phyloP scores from a whole-genome alignment of 2,888 invertebrate genomes.

The Patella ulyssiponensis region DNA sequence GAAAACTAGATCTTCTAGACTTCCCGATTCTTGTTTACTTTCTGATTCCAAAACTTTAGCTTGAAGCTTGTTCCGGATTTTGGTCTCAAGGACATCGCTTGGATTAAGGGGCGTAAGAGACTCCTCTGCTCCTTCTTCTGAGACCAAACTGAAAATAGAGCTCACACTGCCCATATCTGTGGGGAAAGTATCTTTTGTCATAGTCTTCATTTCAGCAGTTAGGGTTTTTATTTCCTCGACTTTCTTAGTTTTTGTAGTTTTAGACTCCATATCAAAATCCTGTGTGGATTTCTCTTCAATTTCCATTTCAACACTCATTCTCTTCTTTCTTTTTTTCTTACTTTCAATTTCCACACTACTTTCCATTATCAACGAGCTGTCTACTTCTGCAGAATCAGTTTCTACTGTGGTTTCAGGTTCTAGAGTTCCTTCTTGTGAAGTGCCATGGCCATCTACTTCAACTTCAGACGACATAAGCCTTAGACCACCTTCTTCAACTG shows the following conservation, averaged over 20 bases:
- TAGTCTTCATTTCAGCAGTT: neutral
- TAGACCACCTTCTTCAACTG: neutral
- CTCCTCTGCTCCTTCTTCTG: neutral
- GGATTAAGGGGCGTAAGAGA: neutral
- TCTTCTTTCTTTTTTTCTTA: neutral
- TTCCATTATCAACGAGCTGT: neutral
- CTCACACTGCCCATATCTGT: constrained; percentile 6
- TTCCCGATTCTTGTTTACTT: neutral
- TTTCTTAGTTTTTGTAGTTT: neutral
- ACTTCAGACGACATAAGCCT: neutral
- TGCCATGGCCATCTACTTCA: neutral
- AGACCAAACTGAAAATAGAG: neutral
- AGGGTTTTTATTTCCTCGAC: neutral
- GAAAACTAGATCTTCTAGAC: neutral
- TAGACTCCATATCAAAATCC: neutral
- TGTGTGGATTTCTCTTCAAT: neutral
- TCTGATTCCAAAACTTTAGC: neutral
- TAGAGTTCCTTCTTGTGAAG: neutral
- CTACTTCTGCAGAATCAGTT: neutral
- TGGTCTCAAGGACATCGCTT: neutral
- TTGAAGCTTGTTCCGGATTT: neutral
- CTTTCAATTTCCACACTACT: neutral
- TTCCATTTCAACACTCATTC: constrained; percentile 9
- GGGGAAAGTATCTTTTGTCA: neutral
- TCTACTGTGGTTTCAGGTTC: neutral